Percentiles rank a stretch among this genome's conserved stretches.
Evolutionary conservation across 2,113 vertebrate species (phyloP).

Genomic region (Ochotona princeps): DNA sequence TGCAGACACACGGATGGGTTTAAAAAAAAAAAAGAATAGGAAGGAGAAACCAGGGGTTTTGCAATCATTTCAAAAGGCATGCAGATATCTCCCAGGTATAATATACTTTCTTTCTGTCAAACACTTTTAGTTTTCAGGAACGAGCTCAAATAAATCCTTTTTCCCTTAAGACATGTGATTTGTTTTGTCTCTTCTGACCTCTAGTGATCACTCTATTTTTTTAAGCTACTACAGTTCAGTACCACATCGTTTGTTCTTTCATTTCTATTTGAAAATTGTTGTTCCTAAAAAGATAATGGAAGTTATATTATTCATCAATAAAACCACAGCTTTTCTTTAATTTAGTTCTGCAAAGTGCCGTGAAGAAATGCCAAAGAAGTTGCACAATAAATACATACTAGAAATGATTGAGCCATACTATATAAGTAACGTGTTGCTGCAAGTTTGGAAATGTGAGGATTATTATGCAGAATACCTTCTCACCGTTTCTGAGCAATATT

Average conservation of each 20-base stretch:
- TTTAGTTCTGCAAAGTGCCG: neutral
- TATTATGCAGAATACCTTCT: neutral
- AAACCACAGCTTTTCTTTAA: neutral
- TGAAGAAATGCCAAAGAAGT: neutral
- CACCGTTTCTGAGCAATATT: neutral
- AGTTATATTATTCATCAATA: neutral
- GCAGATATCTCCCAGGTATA: neutral
- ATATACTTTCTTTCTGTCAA: neutral
- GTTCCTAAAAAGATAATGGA: neutral
- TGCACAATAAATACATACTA: neutral
- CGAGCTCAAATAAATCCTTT: slow-evolving; percentile 24
- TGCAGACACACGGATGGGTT: neutral
- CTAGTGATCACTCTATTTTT: slow-evolving; percentile 62
- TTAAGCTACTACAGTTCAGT: neutral
- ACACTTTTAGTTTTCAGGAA: slow-evolving; percentile 24
- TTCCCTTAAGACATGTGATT: slow-evolving; percentile 6
- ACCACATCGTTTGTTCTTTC: neutral
- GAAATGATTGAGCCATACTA: neutral
- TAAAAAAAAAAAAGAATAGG: too few species aligned
- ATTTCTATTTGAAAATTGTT: neutral
- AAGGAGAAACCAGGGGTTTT: neutral
- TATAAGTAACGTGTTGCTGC: neutral
- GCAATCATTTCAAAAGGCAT: neutral
- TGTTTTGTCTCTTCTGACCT: slow-evolving; percentile 74
- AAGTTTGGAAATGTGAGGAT: too few species aligned